A percentile compares a stretch with the other conserved stretches of the same genome.
Evolutionary conservation across 2,113 vertebrate species (phyloP).

Genomic region (Salvelinus sp.): DNA sequence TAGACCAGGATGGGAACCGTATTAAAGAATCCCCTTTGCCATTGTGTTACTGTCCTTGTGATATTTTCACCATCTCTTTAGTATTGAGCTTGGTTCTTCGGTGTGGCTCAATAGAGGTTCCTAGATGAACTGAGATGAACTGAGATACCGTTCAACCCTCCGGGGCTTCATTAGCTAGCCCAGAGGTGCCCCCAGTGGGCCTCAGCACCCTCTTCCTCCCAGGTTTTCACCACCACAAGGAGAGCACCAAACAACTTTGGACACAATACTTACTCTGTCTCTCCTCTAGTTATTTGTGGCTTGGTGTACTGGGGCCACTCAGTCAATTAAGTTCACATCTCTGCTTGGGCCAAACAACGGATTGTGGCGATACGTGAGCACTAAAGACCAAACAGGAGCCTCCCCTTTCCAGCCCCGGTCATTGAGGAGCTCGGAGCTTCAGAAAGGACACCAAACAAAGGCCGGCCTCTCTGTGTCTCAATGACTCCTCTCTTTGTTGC

Average conservation of each 20-base stretch:
- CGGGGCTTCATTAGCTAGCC: constrained; percentile 50
- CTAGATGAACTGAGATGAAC: constrained; percentile 16
- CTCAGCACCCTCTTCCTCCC: constrained; percentile 18
- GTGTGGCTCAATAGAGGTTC: background rate
- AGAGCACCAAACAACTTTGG: constrained; percentile 48
- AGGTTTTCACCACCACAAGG: constrained; percentile 50
- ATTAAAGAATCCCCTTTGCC: background rate
- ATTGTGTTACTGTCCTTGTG: background rate
- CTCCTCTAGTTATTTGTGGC: constrained; percentile 64
- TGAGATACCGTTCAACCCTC: constrained; percentile 43
- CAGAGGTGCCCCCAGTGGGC: constrained; percentile 10
- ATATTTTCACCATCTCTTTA: constrained; percentile 14
- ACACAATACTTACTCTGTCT: constrained; percentile 66
- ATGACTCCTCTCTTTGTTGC: constrained; percentile 89
- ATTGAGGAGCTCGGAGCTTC: constrained; percentile 87
- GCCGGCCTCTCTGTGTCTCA: constrained; percentile 87
- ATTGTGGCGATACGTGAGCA: constrained; percentile 78
- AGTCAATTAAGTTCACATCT: constrained; percentile 99
- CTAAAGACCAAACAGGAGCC: constrained; percentile 92
- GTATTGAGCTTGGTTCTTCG: constrained; percentile 7
- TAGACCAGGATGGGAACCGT: background rate
- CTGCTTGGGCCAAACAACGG: constrained; percentile 93
- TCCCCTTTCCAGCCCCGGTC: constrained; percentile 85
- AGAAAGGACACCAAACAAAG: constrained; percentile 93
- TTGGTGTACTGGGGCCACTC: constrained; percentile 76